These are phyloP conservation scores for Ochotona princeps DNA, from an alignment of 2,113 vertebrate genomes.

Conservation along the genomic window DNA sequence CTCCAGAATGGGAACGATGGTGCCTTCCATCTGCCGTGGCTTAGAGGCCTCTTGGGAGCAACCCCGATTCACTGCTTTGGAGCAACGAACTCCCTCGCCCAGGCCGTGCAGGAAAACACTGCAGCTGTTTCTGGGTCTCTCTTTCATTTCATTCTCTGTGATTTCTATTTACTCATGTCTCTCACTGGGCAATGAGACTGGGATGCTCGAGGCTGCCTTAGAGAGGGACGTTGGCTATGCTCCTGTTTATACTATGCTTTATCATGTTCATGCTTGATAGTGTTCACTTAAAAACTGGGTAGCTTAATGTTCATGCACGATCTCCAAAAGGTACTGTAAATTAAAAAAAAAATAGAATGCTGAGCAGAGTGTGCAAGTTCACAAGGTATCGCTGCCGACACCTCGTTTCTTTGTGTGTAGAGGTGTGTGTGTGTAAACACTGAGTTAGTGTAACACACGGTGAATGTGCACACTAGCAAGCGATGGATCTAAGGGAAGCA, in stretches of 20 bases:
- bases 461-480: background rate
- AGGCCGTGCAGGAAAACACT: background rate
- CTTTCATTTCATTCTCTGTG: background rate
- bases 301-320: background rate
- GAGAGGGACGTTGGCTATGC: background rate
- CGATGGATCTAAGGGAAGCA: background rate
- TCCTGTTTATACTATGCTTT: background rate
- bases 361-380: background rate
- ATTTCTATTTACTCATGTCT: background rate
- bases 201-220: background rate
- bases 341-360: background rate
- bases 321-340: background rate
- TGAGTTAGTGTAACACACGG: background rate
- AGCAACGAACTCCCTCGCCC: background rate
- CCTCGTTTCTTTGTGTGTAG: rapidly evolving
- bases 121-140: background rate
- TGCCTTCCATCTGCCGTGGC: background rate
- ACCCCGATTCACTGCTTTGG: background rate
- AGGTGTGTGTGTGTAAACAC: background rate
- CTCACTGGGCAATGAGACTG: background rate
- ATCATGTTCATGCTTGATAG: background rate
- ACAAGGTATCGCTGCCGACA: background rate
- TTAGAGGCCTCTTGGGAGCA: background rate
- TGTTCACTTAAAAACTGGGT: background rate
- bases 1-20: rapidly evolving